Evolutionary conservation across 2,797 vertebrate genomes (phyloP), one percentile per base, ranked within the genome.

Genomic region (Lepus townsendii): DNA sequence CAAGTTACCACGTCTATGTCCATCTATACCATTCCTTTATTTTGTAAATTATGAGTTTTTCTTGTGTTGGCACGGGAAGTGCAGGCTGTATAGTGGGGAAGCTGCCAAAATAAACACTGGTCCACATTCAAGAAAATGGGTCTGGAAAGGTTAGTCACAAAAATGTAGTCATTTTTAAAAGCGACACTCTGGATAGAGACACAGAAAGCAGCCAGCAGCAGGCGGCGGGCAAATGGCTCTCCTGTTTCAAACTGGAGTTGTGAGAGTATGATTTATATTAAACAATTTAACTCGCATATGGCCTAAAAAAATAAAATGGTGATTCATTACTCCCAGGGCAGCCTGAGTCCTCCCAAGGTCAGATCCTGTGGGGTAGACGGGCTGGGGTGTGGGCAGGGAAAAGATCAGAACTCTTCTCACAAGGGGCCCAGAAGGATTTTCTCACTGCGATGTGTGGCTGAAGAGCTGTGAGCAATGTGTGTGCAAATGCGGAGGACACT

Each of bases 251-350:
- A 97, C 93, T 91, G 95, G 96, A 97, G 68, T 96, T 78, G 96
- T 82, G 75, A 94, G 97, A 87, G 86, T 66, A 75, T 98, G 98
- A 98, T 98, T 98, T 98, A 98, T 97, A 98, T 96, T 98, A 95
- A 97, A 97, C 95, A 96, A 97, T 97, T 97, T 97, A 97, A 98
- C 97, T 97, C 97, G 96, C 97, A 97, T 97, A 97, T 96, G 97
- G 97, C 96, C 98, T 96, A 93, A 98, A 97, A 98, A 98, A 98
- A 98, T 97, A 98, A 98, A 97, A 97, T n/a, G 86, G 97, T 98
- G 98, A 98, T 98, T 98, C 98, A 97, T 90, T 60, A 93, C 97
- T 98, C 97, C 90, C 78, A 9, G 97, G 91, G 97, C 97, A 97
- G 95, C 95, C 95, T 17, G 35, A 2, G 71, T 94, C 92, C 94